A percentile compares a stretch with the other conserved stretches of the same genome.
These are phyloP conservation scores for Chelonus formosanus DNA, from an alignment of 2,888 invertebrate genomes.

Conservation along the genomic window DNA sequence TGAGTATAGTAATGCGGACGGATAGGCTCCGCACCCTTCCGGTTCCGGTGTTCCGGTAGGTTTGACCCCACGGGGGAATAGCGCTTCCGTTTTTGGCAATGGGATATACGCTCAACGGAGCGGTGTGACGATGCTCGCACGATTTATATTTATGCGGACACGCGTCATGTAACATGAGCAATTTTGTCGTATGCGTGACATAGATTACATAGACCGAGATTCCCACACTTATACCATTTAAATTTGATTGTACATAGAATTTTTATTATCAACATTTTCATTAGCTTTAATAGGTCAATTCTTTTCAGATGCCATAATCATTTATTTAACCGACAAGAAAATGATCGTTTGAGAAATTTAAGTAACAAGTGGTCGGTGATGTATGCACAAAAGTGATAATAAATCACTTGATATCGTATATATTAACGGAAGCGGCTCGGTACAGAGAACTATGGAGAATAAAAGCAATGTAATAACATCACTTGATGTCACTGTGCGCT, in stretches of 20 bases:
- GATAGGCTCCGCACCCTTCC: conserved; percentile 63
- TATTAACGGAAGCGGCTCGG: too few species aligned
- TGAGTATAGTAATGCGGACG: conserved; percentile 50
- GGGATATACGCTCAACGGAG: conserved; percentile 64
- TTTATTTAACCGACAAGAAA: too few species aligned
- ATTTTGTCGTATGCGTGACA: conserved; percentile 9
- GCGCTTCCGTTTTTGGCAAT: conserved; percentile 53
- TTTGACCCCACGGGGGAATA: conserved; percentile 53
- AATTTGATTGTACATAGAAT: background rate
- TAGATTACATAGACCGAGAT: conserved; percentile 10
- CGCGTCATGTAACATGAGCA: conserved; percentile 21
- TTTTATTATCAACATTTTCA: too few species aligned
- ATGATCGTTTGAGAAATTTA: too few species aligned
- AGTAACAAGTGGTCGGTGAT: too few species aligned
- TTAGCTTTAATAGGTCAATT: too few species aligned
- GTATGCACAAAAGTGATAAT: too few species aligned
- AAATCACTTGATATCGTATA: too few species aligned
- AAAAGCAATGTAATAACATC: too few species aligned
- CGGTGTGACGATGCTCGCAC: conserved; percentile 35
- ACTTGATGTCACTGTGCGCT: too few species aligned
- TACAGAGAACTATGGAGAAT: too few species aligned
- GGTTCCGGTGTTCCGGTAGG: conserved; percentile 66
- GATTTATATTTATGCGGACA: conserved; percentile 33
- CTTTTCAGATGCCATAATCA: too few species aligned
- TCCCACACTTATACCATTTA: conserved; percentile 11